Base-by-base conservation (phyloP, 1,140 invertebrate genomes). In the Bactericera cockerelli region DNA sequence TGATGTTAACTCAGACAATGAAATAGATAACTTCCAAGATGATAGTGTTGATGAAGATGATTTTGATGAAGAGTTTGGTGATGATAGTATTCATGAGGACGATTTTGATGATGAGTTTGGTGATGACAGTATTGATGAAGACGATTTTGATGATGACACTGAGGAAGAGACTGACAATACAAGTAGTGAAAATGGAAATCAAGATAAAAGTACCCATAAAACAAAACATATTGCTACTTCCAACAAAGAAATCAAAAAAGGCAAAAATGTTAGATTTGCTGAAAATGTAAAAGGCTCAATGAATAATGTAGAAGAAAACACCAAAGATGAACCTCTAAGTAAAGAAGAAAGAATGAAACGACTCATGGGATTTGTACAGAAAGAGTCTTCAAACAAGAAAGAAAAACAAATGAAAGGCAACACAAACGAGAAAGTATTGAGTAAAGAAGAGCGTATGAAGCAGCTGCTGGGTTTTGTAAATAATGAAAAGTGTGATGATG, bases 41-140 rank as follows among this genome's bases (percentile, higher is more conserved):
- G n/a, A n/a, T n/a, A 69, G 73, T 59, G 65, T 74, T 28, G 65
- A 65, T 63, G 70, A 71, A 64, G 68, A 70, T 3, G 72, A 74
- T 36, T 71, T 71, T 68, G 72, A 75, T 65, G 71, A 74, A 64
- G 71, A 71, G 64, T 31, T 6, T 55, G 61, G 59, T 56, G 63
- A 63, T 63, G 49, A 60, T 28, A 61, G 58, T 59, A 65, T 28
- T 55, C n/a, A 22, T 55, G 62, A 67, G 26, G 56, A 39, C 22
- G 61, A 59, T 54, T 53, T 66, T 59, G 63, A 63, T 65, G 49
- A 61, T 56, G 38, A 56, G 42, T 26, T 24, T 19, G 49, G 59
- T 56, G 63, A 63, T 62, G 42, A 59, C 31, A 61, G 57, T 59
- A 64, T 26, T 55, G 6, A 16, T 24, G 4, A 26, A 64, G 60